Conservation (phyloP, 2,797 vertebrate species). For the Artibeus jamaicensis region DNA sequence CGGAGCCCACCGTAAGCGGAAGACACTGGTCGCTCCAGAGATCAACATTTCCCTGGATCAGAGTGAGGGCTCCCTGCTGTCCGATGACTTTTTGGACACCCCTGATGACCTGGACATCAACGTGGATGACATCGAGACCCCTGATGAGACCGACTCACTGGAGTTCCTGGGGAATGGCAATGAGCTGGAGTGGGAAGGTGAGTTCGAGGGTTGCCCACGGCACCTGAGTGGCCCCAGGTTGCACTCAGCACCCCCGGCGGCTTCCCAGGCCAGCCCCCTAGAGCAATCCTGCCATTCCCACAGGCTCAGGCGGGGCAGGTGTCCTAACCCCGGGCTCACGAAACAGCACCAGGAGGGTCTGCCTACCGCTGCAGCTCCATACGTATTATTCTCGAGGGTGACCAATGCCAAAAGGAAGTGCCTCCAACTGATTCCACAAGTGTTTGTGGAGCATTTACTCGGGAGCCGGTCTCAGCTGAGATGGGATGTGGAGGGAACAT, state of each 20-base stretch:
- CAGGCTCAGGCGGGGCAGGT: neutral
- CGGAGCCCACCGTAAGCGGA: slow-evolving; percentile 89
- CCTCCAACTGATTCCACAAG: neutral
- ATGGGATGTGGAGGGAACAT: neutral
- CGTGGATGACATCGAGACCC: slow-evolving; percentile 96
- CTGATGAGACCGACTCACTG: slow-evolving; percentile 95
- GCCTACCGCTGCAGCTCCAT: accelerated
- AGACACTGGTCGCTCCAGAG: slow-evolving; percentile 93
- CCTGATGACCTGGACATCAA: slow-evolving; percentile 98
- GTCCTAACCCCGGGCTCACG: accelerated
- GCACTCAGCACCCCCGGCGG: neutral
- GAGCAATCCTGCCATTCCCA: neutral
- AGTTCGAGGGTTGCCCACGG: accelerated
- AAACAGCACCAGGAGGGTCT: too few species aligned
- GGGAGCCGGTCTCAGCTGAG: neutral
- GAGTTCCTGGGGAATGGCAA: slow-evolving; percentile 96
- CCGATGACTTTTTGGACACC: slow-evolving; percentile 95
- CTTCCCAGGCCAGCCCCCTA: neutral
- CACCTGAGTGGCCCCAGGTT: neutral
- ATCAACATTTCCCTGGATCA: slow-evolving; percentile 98
- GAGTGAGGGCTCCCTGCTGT: slow-evolving; percentile 95
- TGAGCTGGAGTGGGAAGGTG: slow-evolving; percentile 98
- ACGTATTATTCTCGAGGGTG: neutral
- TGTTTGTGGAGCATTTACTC: too few species aligned
- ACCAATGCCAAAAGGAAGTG: neutral